Evolutionary conservation across 2,113 vertebrate species (phyloP).

Genomic region (Psittacula cyanocephala): DNA sequence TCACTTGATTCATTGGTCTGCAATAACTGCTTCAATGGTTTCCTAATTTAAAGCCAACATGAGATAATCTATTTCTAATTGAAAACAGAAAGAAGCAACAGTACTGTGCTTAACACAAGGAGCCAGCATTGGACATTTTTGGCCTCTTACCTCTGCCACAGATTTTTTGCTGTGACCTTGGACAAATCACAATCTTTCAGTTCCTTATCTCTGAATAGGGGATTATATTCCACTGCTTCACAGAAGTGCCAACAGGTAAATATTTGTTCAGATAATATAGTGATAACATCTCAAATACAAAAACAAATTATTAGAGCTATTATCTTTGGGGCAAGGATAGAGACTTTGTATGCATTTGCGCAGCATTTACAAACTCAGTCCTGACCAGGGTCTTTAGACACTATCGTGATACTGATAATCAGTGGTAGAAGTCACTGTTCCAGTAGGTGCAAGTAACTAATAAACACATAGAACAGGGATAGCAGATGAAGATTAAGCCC

Average conservation of each 20-base stretch:
- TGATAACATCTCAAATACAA: constrained; percentile 42
- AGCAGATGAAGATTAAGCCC: neutral
- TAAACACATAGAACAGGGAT: neutral
- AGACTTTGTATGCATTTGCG: neutral
- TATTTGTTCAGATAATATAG: constrained; percentile 19
- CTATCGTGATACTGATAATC: neutral
- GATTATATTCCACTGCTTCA: constrained; percentile 53
- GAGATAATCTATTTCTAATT: constrained; percentile 27
- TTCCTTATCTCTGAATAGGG: constrained; percentile 48
- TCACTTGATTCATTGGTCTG: neutral
- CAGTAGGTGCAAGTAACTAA: neutral
- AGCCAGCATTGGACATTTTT: neutral
- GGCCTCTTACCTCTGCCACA: neutral
- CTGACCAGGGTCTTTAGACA: neutral
- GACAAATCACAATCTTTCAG: constrained; percentile 20
- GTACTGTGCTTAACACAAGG: neutral
- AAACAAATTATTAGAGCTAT: constrained; percentile 42
- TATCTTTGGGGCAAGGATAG: neutral
- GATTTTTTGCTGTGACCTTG: constrained; percentile 36
- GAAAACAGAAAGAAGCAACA: neutral
- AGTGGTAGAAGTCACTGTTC: neutral
- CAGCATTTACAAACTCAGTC: neutral
- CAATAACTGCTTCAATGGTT: neutral
- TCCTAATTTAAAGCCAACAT: neutral
- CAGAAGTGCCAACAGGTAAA: constrained; percentile 5